phyloP scores from a whole-genome alignment of 2,113 vertebrate genomes.

The Copsychus sechellarum region DNA sequence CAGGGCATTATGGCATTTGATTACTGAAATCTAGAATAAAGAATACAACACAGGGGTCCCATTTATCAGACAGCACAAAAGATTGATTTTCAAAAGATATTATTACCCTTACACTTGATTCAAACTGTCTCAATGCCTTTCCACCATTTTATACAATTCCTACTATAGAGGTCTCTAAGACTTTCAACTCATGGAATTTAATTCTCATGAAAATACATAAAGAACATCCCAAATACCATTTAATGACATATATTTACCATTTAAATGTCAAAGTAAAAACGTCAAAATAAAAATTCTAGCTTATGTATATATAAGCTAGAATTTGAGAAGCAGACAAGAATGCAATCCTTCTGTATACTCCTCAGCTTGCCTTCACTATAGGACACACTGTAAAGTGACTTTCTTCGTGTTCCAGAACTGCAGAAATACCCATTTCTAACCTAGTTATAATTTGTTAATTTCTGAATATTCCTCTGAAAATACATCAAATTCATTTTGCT shows the following conservation, averaged over 20 bases:
- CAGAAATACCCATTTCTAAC: not conserved
- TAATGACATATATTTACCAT: not conserved
- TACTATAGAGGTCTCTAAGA: not conserved
- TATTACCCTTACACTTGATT: not conserved
- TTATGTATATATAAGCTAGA: not conserved
- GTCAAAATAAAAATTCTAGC: not conserved
- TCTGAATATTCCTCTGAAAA: not conserved
- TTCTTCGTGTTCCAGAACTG: not conserved
- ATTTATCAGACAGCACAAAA: not conserved
- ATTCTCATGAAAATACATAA: not conserved
- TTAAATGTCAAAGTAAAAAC: not conserved
- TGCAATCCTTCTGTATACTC: not conserved
- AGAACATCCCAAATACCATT: not conserved
- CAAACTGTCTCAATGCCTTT: not conserved
- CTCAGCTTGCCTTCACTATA: not conserved
- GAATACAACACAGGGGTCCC: not conserved
- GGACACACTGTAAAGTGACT: not conserved
- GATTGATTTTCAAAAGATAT: not conserved
- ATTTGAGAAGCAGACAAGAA: not conserved
- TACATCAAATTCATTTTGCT: not conserved
- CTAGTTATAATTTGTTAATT: not conserved
- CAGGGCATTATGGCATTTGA: not conserved
- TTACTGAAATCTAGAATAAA: not conserved
- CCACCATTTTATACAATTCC: not conserved
- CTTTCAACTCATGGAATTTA: not conserved